Base-by-base conservation (phyloP, 2,797 vertebrate genomes). In the Pipistrellus kuhlii region DNA sequence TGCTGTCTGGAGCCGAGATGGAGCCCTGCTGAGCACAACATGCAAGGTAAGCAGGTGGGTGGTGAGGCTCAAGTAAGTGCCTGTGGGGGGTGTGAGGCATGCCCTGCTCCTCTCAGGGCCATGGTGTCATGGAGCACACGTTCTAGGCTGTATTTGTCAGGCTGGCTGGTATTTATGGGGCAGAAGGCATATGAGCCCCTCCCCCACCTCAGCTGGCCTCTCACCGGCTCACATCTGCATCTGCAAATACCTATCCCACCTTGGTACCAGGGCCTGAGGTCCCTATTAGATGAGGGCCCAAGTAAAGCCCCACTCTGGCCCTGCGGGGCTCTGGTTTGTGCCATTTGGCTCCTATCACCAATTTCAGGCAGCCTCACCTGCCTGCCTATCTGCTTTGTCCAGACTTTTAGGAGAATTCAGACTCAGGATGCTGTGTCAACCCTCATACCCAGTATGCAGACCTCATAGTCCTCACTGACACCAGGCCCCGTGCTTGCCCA, bases 1-100 rank as follows among this genome's bases (percentile, higher is more conserved):
- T 90, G 97, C 99, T 77, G 96, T 98, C 88, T 99, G 99, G 99
- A 99, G 99, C 97, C 97, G 21, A 18, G 99, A 99, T 0, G 99
- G 99, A 6, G 97, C 96, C n/a, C 98, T 99, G 30, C 97, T 99
- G 32, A 99, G 98, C 57, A 98, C 99, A 2, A 98, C 98, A 46
- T 99, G 99, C 98, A 99, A 99, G 99, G 99, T 99, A 96, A 98
- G 98, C 5, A 0, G 21, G 10, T 2, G 15, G 2, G 20, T 2
- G 0, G 17, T n/a, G 18, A 83, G 78, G 53, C 18, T 14, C 1
- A 5, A 23, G 51, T 41, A 53, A 8, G 8, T 7, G 8, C 13
- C 18, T 38, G 21, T 2, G 18, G 21, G 21, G 12, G 32, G 44
- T 27, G 53, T 27, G 75, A 72, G 32, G n/a, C 2, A 1, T 68